These are phyloP conservation scores for Drosophila algonquin DNA, from an alignment of 2,888 invertebrate genomes.

Conservation along the genomic window DNA sequence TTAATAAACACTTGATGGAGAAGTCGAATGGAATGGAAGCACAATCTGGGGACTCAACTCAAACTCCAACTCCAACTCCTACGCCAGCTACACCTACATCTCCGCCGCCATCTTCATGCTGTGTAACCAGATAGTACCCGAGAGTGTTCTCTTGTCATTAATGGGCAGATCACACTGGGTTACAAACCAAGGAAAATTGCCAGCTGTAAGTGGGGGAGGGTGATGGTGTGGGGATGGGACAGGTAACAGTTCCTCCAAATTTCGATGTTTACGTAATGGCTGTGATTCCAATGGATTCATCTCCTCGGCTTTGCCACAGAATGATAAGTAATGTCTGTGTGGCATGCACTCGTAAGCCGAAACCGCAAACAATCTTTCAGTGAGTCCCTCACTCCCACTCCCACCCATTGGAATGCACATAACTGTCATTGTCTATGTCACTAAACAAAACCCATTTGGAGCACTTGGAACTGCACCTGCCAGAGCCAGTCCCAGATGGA, in stretches of 20 bases:
- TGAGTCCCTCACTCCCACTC: not conserved
- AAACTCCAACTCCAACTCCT: not conserved
- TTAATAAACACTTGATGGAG: constrained; percentile 68
- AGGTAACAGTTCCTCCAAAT: constrained; percentile 8
- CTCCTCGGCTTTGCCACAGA: not conserved
- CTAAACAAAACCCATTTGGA: constrained; percentile 25
- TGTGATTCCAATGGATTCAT: constrained; percentile 26
- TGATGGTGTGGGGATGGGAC: not conserved
- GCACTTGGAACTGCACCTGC: not conserved
- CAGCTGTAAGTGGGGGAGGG: constrained; percentile 3
- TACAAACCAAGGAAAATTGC: constrained; percentile 72
- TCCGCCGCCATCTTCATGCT: constrained; percentile 62
- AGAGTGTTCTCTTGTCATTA: constrained; percentile 43
- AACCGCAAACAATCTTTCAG: constrained; percentile 42
- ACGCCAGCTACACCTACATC: not conserved
- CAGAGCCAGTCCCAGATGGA: not conserved
- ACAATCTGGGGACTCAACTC: no score
- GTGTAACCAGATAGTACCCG: constrained; percentile 33
- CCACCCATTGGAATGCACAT: constrained; percentile 58
- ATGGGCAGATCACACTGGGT: constrained; percentile 63
- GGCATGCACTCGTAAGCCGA: constrained; percentile 43
- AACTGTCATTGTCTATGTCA: constrained; percentile 67
- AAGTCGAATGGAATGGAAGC: constrained; percentile 7
- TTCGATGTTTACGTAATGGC: constrained; percentile 40
- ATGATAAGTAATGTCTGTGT: constrained; percentile 33